Evolutionary conservation across 2,113 vertebrate genomes (phyloP), one percentile per base, ranked within the genome.

Genomic region (Cephalopholis sonnerati): DNA sequence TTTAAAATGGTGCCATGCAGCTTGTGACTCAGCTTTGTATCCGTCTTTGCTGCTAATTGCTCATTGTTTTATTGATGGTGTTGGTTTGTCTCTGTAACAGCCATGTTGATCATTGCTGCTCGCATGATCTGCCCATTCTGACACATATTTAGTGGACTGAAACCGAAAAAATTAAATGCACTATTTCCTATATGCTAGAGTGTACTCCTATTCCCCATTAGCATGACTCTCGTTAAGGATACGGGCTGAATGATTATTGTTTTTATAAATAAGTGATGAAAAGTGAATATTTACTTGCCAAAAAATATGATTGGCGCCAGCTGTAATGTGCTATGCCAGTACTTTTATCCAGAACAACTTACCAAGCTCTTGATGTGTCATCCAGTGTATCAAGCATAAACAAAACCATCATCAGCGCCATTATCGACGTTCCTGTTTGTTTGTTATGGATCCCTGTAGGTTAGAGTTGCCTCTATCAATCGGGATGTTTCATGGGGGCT

Each of bases 371-470:
- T n/a, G 24, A 27, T 54, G 55, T 22, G 17, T 58, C 54, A 69
- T 73, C 51, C 48, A 46, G 25, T 46, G 1, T 62, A 13, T 77
- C 36, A 24, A 36, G 0, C 66, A 50, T 55, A 46, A 72, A 29
- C 59, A 51, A 53, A 46, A 29, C 29, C 58, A 65, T 65, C 68
- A 61, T 59, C 54, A 20, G 0, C 2, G 3, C 36, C 64, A 58
- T 77, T 39, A 74, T 44, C 2, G 3, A 18, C 5, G 8, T 63
- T 78, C 50, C 62, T 66, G 73, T 57, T 29, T 3, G 55, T 53
- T 73, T 67, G n/a, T 79, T 44, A 73, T 73, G 61, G 71, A 58
- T 79, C 81, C 46, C 73, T 81, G 50, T 57, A 44, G 74, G 70
- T 74, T 72, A 59, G 44, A 50, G 7, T 67, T 54, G 41, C 32